These are phyloP conservation scores for Sylvilagus floridanus DNA, from an alignment of 2,797 vertebrate species.

Conservation along the genomic window DNA sequence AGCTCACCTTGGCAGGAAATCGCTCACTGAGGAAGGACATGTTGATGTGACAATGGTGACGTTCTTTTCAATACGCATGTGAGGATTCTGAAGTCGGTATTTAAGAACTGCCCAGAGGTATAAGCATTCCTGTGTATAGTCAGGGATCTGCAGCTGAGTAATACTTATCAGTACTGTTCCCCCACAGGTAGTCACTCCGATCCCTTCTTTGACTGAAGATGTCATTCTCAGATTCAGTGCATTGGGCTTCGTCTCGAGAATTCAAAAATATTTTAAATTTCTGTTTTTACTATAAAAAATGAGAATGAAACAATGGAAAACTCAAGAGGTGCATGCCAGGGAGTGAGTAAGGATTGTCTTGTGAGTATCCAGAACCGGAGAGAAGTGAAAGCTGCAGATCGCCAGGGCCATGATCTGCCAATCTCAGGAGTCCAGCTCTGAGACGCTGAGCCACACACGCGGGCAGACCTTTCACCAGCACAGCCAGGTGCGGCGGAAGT, in stretches of 20 bases:
- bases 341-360: background rate
- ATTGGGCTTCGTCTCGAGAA: background rate
- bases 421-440: background rate
- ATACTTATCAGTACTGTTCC: background rate
- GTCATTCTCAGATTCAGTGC: background rate
- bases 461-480: background rate
- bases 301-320: background rate
- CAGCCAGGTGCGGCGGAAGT: conserved; percentile 6
- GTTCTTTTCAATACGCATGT: background rate
- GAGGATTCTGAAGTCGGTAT: conserved; percentile 21
- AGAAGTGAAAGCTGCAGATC: background rate
- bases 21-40: background rate
- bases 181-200: background rate
- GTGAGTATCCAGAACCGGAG: background rate
- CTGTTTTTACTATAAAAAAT: conserved; percentile 27
- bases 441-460: background rate
- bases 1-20: background rate
- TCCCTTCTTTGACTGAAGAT: background rate
- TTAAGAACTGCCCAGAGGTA: background rate
- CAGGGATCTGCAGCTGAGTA: background rate
- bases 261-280: background rate
- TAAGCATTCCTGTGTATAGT: background rate
- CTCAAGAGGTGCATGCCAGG: background rate
- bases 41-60: background rate
- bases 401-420: background rate